Evolutionary conservation across 2,797 vertebrate genomes (phyloP).

Genomic region (Balearica regulorum): DNA sequence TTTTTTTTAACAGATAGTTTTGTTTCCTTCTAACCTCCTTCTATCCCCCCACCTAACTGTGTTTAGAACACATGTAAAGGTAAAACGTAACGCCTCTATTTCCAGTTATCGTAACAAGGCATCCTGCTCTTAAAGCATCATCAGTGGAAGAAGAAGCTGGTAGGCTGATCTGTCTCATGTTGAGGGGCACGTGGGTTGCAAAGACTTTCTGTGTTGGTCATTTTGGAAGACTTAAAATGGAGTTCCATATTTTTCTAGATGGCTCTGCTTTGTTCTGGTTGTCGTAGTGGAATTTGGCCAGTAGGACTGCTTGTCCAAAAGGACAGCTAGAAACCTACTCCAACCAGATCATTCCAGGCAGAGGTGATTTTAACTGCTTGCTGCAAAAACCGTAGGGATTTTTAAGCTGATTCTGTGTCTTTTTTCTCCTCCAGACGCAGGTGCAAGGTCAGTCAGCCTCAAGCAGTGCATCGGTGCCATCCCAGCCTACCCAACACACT

Average conservation of each 20-base stretch:
- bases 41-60: not conserved
- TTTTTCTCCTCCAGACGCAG: conserved; percentile 73
- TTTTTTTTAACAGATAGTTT: not conserved
- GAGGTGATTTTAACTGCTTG: not conserved
- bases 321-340: not conserved
- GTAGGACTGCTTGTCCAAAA: not conserved
- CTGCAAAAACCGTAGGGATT: not conserved
- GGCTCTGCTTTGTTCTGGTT: not conserved
- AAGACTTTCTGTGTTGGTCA: not conserved
- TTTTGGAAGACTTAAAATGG: not conserved
- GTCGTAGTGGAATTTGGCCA: not conserved
- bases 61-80: not conserved
- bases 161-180: conserved; percentile 1
- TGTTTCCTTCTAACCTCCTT: not conserved
- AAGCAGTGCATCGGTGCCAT: conserved; percentile 70
- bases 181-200: not conserved
- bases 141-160: conserved; percentile 11
- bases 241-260: not conserved
- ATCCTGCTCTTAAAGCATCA: conserved; percentile 22
- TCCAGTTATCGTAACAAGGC: not conserved
- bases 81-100: conserved; percentile 1
- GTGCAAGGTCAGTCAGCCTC: conserved; percentile 74
- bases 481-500: conserved; percentile 74
- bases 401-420: conserved; percentile 25
- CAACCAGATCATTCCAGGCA: not conserved